phyloP scores from a whole-genome alignment of 2,888 invertebrate species.

The Octodonta nipae region DNA sequence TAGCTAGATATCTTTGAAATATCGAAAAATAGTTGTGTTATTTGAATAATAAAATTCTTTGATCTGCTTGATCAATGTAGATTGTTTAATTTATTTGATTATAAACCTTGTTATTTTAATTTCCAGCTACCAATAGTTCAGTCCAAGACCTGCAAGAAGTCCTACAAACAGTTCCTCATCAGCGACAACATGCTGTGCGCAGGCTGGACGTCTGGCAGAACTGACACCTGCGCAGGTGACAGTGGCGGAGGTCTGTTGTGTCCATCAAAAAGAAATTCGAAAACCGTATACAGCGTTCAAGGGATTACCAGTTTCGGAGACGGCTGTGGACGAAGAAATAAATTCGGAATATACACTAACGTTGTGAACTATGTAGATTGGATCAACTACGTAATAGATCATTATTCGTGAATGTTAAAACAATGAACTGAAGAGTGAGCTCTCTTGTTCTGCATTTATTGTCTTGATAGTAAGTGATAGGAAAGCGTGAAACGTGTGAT shows the following conservation, averaged over 20 bases:
- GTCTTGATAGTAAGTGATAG: too few relatives aligned
- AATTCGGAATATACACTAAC: conserved; percentile 85
- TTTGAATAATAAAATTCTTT: too few relatives aligned
- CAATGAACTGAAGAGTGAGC: too few relatives aligned
- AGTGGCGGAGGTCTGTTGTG: conserved; percentile 60
- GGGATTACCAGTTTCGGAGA: conserved; percentile 93
- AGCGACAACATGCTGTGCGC: conserved; percentile 90
- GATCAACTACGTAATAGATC: conserved; percentile 58
- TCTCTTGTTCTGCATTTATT: too few relatives aligned
- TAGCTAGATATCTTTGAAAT: too few relatives aligned
- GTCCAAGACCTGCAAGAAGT: conserved; percentile 59
- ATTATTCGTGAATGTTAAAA: conserved; percentile 25
- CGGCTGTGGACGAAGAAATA: conserved; percentile 81
- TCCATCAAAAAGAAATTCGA: conserved; percentile 35
- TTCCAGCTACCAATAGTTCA: conserved; percentile 72
- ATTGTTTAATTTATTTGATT: background rate
- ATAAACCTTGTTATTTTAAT: too few relatives aligned
- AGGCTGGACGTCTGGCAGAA: conserved; percentile 64
- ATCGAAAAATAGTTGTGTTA: too few relatives aligned
- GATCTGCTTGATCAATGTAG: too few relatives aligned
- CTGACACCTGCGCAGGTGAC: conserved; percentile 88
- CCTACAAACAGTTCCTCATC: conserved; percentile 75
- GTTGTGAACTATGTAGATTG: conserved; percentile 80
- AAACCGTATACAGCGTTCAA: conserved; percentile 26
- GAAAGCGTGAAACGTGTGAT: too few relatives aligned